phyloP scores from a whole-genome alignment of 2,888 invertebrate genomes.

The Drosophila mettleri region DNA sequence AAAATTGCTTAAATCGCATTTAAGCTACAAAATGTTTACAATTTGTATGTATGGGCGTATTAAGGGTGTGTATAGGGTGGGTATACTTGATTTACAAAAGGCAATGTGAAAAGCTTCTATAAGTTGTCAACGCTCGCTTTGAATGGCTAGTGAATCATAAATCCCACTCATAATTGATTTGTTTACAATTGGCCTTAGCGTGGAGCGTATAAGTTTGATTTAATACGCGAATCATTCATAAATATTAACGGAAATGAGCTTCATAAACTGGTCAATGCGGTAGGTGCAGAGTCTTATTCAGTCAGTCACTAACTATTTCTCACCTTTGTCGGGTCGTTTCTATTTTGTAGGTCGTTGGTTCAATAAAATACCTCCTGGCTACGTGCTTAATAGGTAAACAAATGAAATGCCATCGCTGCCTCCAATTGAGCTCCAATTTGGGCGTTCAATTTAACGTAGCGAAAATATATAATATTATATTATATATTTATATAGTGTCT shows the following conservation, averaged over 20 bases:
- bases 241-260: constrained; percentile 59
- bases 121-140: constrained; percentile 32
- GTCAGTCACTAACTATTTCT: constrained; percentile 31
- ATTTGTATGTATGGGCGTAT: constrained; percentile 4
- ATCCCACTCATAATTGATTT: constrained; percentile 40
- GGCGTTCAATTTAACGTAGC: constrained; percentile 16
- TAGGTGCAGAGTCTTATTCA: constrained; percentile 37
- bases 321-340: constrained; percentile 33
- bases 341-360: constrained; percentile 36
- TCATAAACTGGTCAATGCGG: constrained; percentile 41
- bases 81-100: constrained; percentile 1
- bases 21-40: neutral
- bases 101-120: constrained; percentile 5
- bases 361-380: constrained; percentile 25
- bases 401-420: too few relatives aligned
- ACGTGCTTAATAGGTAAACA: constrained; percentile 65
- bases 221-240: constrained; percentile 47
- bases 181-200: constrained; percentile 15
- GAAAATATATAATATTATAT: neutral
- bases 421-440: constrained; percentile 21
- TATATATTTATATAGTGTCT: constrained; percentile 9
- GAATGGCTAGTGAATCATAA: constrained; percentile 24
- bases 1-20: neutral
- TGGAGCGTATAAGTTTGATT: constrained; percentile 21
- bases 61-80: constrained; percentile 1